Evolutionary conservation across 23 tunicate species (phyloP), one percentile per base, ranked within the genome.

Genomic region (Trididemnum nubilum): DNA sequence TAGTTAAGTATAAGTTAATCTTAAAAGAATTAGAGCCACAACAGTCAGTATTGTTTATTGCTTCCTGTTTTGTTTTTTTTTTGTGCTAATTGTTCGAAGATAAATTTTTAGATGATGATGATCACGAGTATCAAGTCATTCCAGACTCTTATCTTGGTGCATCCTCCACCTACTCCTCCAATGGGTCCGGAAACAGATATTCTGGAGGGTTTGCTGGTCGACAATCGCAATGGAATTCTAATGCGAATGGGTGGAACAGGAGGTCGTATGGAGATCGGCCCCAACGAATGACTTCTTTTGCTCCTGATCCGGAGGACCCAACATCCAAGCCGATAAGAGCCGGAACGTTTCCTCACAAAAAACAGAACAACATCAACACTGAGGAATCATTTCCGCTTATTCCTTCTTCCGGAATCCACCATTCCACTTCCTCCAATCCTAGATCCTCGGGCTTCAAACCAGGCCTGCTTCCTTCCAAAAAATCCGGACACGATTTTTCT

Each of bases 61-160:
- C n/a, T n/a, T n/a, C n/a, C n/a, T n/a, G n/a, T n/a, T n/a, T n/a
- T n/a, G n/a, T n/a, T n/a, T n/a, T n/a, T n/a, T n/a, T n/a, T n/a
- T n/a, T n/a, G n/a, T n/a, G n/a, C n/a, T n/a, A n/a, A n/a, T n/a
- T n/a, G n/a, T n/a, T n/a, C n/a, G n/a, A n/a, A n/a, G n/a, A n/a
- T n/a, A n/a, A n/a, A n/a, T n/a, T n/a, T 44, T 15, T 18, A 58
- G 88, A 83, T 51, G 92, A 83, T 28, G 97, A 92, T 2, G 97
- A 92, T 57, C 98, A 93, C 87, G 98, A 93, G 51, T 93, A 93
- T 81, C 98, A 93, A 66, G 89, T 84, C 28, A 93, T 93, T 25
- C 54, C 15, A 7, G 54, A 44, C 15, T 15, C 54, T n/a, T n/a
- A n/a, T n/a, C n/a, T n/a, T n/a, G n/a, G n/a, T n/a, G n/a, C n/a